Conservation (phyloP, 2,113 vertebrate species). For the Glaucomys volans region DNA sequence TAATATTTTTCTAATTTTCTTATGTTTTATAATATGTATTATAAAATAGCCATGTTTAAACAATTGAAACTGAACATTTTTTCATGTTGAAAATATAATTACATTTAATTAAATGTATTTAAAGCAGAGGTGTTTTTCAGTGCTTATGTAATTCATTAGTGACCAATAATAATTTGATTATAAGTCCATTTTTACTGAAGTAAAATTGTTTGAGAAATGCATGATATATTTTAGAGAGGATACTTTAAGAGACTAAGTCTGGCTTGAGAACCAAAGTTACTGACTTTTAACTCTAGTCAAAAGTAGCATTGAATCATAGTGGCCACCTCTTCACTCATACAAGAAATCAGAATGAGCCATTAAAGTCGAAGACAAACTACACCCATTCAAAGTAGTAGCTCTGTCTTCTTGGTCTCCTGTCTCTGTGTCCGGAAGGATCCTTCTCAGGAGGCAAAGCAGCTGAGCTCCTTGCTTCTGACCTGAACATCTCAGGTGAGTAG, state of each 20-base stretch:
- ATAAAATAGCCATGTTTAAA: conserved; percentile 10
- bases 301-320: not conserved
- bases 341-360: not conserved
- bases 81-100: conserved; percentile 16
- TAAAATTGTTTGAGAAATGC: conserved; percentile 30
- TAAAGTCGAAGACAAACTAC: not conserved
- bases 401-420: not conserved
- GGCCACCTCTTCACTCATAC: not conserved
- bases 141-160: conserved; percentile 27
- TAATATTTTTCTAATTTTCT: conserved; percentile 46
- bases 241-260: not conserved
- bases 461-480: not conserved
- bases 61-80: not conserved
- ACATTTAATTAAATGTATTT: conserved; percentile 58
- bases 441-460: not conserved
- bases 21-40: not conserved
- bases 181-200: not conserved
- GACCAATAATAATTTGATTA: conserved; percentile 43
- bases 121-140: not conserved
- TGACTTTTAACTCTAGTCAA: not conserved
- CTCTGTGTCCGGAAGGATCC: not conserved
- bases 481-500: not conserved
- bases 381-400: not conserved
- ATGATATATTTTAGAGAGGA: not conserved
- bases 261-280: not conserved